Conservation (phyloP, 2,888 invertebrate species). For the Leptothorax acervorum region DNA sequence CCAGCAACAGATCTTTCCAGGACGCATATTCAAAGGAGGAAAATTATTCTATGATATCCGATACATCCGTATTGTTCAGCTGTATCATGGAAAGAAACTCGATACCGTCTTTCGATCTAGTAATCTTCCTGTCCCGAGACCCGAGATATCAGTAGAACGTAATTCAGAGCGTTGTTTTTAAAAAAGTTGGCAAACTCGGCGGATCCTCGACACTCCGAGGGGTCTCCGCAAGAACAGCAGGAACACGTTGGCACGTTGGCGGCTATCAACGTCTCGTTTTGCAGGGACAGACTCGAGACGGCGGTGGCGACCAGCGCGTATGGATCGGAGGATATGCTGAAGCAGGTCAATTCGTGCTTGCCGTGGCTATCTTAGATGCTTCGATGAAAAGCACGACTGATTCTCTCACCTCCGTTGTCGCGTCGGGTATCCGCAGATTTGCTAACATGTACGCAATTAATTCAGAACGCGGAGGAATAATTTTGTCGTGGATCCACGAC, state of each 20-base stretch:
- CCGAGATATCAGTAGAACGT: conserved; percentile 30
- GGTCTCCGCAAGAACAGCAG: conserved; percentile 43
- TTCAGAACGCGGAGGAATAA: conserved; percentile 15
- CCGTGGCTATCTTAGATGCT: neutral
- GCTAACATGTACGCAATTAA: conserved; percentile 45
- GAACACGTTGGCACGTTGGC: neutral
- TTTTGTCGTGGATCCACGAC: neutral
- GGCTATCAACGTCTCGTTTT: conserved; percentile 18
- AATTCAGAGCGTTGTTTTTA: conserved; percentile 30
- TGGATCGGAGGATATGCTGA: neutral
- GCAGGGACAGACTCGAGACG: neutral
- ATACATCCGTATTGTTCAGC: neutral
- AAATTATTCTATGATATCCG: conserved; percentile 20
- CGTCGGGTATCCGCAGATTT: conserved; percentile 41
- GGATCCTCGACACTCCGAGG: conserved; percentile 7
- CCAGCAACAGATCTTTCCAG: conserved; percentile 40
- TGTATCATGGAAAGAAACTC: conserved; percentile 10
- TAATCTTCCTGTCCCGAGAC: neutral
- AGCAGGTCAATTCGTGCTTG: neutral
- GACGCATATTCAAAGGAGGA: conserved; percentile 29
- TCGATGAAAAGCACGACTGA: neutral
- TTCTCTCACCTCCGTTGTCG: conserved; percentile 37
- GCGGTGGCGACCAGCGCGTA: neutral
- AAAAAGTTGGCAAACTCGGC: conserved; percentile 18
- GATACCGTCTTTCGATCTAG: conserved; percentile 6